Base-by-base conservation (phyloP, 2,888 invertebrate species). In the Chrysomela aeneicollis region DNA sequence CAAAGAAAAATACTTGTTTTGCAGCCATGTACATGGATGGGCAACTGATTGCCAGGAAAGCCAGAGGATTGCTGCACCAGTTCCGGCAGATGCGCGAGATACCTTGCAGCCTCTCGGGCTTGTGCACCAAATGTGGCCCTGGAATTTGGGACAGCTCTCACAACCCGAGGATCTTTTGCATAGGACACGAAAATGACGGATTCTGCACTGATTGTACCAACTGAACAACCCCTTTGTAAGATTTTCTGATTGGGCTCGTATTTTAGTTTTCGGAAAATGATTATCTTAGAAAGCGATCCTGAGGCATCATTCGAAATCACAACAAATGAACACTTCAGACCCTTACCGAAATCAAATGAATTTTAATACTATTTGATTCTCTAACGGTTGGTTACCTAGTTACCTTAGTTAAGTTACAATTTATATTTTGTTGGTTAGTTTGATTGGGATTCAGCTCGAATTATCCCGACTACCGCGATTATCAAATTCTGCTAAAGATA, bases 11-110 rank as follows among this genome's bases (percentile, higher is more conserved):
- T n/a, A n/a, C n/a, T n/a, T n/a, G n/a, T n/a, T n/a, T n/a, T n/a
- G n/a, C 80, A 89, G 96, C 97, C 19, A 96, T 96, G 93, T 97
- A 97, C 81, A 98, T 98, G 97, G 95, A 97, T 80, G 97, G 95
- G 0, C 90, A 92, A 49, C 84, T 96, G 17, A 95, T 97, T 63
- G 85, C 97, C 32, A 88, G 94, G 69, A 97, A 97, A 85, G 97
- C 97, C 0, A 88, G 97, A 61, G 97, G 97, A 12, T 85, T 98
- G 2, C 85, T 97, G 0, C 90, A 97, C 82, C 93, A 96, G 81
- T 97, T 96, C 83, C 88, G 95, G n/a, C 92, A 92, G 77, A 84
- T 94, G 73, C 88, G 92, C 21, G 89, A 91, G 73, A 90, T 97
- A 65, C 97, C 97, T 0, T 97, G 97, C 82, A 93, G 94, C 0